Percentiles rank a stretch among this genome's conserved stretches.
phyloP scores from a whole-genome alignment of 1,140 invertebrate genomes.

The Diabrotica undecimpunctata region DNA sequence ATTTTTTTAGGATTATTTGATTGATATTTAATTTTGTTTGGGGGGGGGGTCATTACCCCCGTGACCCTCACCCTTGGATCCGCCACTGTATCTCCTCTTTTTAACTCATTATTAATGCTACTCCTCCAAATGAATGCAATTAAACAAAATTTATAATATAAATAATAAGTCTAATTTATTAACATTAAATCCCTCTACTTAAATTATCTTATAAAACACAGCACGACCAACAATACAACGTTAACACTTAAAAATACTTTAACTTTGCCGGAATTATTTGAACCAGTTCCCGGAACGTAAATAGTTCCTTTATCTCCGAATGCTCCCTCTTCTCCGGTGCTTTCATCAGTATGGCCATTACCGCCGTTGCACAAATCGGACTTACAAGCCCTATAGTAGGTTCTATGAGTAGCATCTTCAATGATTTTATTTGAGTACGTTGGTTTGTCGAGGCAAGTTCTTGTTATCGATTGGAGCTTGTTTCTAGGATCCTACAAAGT shows the following conservation, averaged over 20 bases:
- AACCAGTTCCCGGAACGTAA: conserved; percentile 22
- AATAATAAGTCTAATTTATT: no score
- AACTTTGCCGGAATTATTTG: background rate
- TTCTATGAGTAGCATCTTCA: conserved; percentile 25
- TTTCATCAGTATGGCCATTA: conserved; percentile 14
- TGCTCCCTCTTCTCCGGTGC: background rate
- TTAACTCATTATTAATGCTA: no score
- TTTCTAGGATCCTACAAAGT: conserved; percentile 25
- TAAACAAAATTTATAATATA: no score
- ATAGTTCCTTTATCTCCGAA: conserved; percentile 30
- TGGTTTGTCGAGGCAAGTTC: conserved; percentile 24
- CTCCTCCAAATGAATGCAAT: no score
- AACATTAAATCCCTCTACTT: no score
- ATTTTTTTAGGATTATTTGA: no score
- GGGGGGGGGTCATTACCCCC: no score
- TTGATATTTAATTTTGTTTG: no score
- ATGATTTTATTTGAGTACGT: conserved; percentile 17
- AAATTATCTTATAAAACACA: background rate
- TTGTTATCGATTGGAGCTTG: conserved; percentile 22
- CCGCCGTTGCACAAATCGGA: conserved; percentile 27
- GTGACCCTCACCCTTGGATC: no score
- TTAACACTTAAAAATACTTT: background rate
- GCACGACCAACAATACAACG: background rate
- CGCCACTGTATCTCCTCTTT: no score
- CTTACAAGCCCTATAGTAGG: conserved; percentile 27